These are phyloP conservation scores for Tupiocoris notatus DNA, from an alignment of 2,888 invertebrate genomes.

Conservation along the genomic window DNA sequence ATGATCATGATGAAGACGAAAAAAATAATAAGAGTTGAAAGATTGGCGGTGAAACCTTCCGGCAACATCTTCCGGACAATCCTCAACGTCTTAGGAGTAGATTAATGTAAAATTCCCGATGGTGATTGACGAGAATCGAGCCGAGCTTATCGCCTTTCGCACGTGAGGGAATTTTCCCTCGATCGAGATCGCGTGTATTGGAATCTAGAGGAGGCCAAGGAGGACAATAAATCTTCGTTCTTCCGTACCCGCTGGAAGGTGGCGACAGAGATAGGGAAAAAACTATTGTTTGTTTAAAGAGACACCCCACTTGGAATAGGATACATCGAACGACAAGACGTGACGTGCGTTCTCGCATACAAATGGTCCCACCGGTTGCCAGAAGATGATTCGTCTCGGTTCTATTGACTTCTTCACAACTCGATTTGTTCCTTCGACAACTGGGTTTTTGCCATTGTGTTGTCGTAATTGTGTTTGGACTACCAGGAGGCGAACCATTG, in stretches of 20 bases:
- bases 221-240: conserved; percentile 6
- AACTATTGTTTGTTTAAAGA: conserved; percentile 21
- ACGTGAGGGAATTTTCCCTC: not conserved
- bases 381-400: conserved; percentile 31
- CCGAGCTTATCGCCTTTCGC: not conserved
- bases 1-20: no score
- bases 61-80: no score
- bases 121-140: no score
- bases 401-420: conserved; percentile 37
- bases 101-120: no score
- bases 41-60: no score
- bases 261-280: not conserved
- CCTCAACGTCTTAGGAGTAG: no score
- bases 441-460: conserved; percentile 40
- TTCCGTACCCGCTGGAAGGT: not conserved
- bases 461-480: conserved; percentile 45
- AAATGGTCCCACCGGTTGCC: conserved; percentile 16
- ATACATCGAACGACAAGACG: conserved; percentile 13
- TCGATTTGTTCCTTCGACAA: conserved; percentile 40
- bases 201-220: not conserved
- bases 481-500: conserved; percentile 1
- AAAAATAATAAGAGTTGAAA: no score
- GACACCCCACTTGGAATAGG: not conserved
- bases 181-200: not conserved
- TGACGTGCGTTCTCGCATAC: conserved; percentile 16